phyloP scores from a whole-genome alignment of 2,113 vertebrate species.

The Prionailurus bengalensis region DNA sequence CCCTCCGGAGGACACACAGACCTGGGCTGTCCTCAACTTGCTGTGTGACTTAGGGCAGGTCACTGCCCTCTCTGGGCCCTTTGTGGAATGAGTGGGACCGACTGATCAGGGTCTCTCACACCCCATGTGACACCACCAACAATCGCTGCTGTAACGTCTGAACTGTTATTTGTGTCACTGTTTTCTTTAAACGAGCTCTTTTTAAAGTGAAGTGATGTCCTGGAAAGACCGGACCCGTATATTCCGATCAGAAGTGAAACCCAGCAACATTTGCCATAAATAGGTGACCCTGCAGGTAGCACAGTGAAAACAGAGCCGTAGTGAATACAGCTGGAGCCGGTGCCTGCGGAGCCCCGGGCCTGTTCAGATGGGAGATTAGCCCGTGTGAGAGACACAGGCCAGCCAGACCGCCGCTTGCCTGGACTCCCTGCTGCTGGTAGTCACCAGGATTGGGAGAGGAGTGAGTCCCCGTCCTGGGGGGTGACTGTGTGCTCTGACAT shows the following conservation, averaged over 20 bases:
- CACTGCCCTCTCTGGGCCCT: not conserved
- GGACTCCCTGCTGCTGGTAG: not conserved
- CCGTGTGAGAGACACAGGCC: rapidly evolving
- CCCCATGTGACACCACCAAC: not conserved
- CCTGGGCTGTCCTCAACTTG: not conserved
- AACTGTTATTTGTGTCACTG: not conserved
- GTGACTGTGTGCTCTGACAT: not conserved
- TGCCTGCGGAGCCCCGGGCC: not conserved
- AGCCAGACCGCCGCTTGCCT: not conserved
- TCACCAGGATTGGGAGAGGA: not conserved
- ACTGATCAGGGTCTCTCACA: not conserved
- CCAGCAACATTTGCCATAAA: not conserved
- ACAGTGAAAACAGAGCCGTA: rapidly evolving
- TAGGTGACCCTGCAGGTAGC: not conserved
- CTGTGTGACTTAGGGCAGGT: not conserved
- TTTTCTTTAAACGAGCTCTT: constrained; percentile 20
- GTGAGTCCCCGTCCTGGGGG: not conserved
- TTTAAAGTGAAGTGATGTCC: not conserved
- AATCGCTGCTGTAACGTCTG: not conserved
- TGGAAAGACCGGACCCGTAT: not conserved
- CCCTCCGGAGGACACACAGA: not conserved
- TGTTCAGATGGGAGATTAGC: rapidly evolving
- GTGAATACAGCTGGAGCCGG: not conserved
- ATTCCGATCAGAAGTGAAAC: not conserved
- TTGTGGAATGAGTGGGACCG: not conserved